Evolutionary conservation across 2,888 invertebrate species (phyloP), one percentile per base, ranked within the genome.

Genomic region (Mimachlamys varia): DNA sequence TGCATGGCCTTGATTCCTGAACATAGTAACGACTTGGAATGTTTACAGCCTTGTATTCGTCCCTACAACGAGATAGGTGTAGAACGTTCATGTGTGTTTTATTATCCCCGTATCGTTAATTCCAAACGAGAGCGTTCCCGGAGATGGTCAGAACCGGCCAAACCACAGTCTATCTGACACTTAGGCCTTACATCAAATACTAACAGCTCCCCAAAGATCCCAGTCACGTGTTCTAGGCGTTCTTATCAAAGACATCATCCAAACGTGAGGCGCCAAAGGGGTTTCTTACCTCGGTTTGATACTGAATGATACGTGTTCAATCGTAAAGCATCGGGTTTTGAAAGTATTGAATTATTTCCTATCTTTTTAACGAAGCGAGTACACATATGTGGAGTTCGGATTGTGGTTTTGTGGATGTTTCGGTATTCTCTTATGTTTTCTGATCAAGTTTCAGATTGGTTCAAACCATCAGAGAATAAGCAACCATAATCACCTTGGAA

Each of bases 81-180:
- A 62, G 62, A 62, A n/a, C 12, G 27, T 76, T 76, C 76, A 76
- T 76, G 76, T 33, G 76, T 2, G 76, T 76, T 76, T 76, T 76
- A 76, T 27, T 76, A 33, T 33, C 76, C 33, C 76, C 27, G 12
- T 33, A 27, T 76, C 76, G 76, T 76, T 76, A 76, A 76, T 76
- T n/a, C 76, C 76, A 33, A 76, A 76, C 76, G 76, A 33, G 33
- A 76, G 33, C 76, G 27, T 27, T 76, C 33, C 33, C 76, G 33
- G 76, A 33, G 76, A 76, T 76, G 76, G 33, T 33, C 76, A 76
- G 76, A 33, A 76, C 13, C 76, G 76, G 76, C 13, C 76, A 33
- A 76, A 76, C 76, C 13, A 76, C 76, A 76, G 76, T 15, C 33
- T 76, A 76, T 76, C 76, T 76, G 76, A 76, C 76, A 76, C 76